Evolutionary conservation across 2,113 vertebrate species (phyloP), one percentile per base, ranked within the genome.

Genomic region (Fulmarus glacialis): DNA sequence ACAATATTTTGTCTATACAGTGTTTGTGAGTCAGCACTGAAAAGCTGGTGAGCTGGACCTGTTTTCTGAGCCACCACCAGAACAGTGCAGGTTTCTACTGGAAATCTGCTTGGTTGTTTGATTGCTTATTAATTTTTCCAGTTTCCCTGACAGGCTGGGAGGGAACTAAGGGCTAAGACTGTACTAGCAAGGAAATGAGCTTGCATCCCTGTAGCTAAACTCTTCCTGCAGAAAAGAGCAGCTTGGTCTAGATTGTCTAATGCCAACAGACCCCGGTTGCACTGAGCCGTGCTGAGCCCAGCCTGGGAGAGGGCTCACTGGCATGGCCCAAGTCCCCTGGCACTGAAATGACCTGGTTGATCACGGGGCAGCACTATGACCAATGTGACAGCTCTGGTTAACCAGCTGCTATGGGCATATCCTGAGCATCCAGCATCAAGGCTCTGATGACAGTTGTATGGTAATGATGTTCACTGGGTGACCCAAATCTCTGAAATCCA

Each of bases 201-300:
- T 59, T 66, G 38, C n/a, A 90, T 5, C 4, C 9, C 34, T 83
- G 26, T 30, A 59, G 42, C 32, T 63, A 34, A 89, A 50, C 53
- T 66, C 34, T n/a, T 71, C 43, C 40, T 52, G 29, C 32, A 83
- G 71, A 42, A 90, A 53, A 71, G 12, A 58, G 7, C 38, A n/a
- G 4, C 21, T 82, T 72, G 58, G 12, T 48, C 8, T 32, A 42
- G 36, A 36, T 7, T 30, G 45, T 32, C 22, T 30, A 27, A 36
- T 52, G 58, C 6, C 45, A 43, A 43, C 29, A 24, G 50, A 9
- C 9, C 15, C 23, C 52, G 45, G 18, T 14, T 82, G 38, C n/a
- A 34, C 17, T 59, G 58, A 77, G 29, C n/a, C 0, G 0, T 42
- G 45, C 32, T 26, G 27, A 85, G 23, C 4, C 38, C n/a, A 53